Evolutionary conservation across 2,888 invertebrate genomes (phyloP).

Genomic region (Phlogophora meticulosa): DNA sequence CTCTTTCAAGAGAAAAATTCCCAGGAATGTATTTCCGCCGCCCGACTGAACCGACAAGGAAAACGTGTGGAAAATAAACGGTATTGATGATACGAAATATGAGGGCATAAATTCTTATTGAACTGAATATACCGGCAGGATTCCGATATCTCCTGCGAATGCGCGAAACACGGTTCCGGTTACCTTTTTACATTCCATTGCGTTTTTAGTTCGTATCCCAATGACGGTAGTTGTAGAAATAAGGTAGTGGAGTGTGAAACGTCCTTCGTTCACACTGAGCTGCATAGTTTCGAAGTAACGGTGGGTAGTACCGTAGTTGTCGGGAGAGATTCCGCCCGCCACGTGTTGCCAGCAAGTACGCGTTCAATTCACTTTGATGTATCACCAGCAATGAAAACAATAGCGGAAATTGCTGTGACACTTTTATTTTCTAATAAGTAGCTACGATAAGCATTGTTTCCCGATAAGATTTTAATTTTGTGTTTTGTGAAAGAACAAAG

Average conservation of each 20-base stretch:
- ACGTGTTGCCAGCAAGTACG: constrained; percentile 56
- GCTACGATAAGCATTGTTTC: background rate
- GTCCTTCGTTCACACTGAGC: constrained; percentile 23
- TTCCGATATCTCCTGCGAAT: constrained; percentile 59
- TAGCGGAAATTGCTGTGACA: constrained; percentile 32
- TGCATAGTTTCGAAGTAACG: constrained; percentile 26
- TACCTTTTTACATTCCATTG: constrained; percentile 64
- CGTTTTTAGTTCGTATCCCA: constrained; percentile 57
- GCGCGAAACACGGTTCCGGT: constrained; percentile 51
- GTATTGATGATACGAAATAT: constrained; percentile 78
- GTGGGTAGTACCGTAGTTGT: constrained; percentile 14
- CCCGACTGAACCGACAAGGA: constrained; percentile 72
- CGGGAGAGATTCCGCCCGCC: constrained; percentile 38
- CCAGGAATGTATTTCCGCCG: constrained; percentile 66
- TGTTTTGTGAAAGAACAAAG: background rate
- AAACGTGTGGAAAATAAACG: constrained; percentile 75
- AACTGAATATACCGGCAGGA: constrained; percentile 66
- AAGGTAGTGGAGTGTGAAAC: constrained; percentile 55
- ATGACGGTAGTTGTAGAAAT: constrained; percentile 45
- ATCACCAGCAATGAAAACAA: constrained; percentile 49
- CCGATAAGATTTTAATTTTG: background rate
- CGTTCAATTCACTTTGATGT: constrained; percentile 60
- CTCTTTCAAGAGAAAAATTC: constrained; percentile 65
- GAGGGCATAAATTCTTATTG: constrained; percentile 74
- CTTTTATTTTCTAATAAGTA: constrained; percentile 39